Evolutionary conservation across 1,140 invertebrate genomes (phyloP).

Genomic region (Neodiprion pinetum): DNA sequence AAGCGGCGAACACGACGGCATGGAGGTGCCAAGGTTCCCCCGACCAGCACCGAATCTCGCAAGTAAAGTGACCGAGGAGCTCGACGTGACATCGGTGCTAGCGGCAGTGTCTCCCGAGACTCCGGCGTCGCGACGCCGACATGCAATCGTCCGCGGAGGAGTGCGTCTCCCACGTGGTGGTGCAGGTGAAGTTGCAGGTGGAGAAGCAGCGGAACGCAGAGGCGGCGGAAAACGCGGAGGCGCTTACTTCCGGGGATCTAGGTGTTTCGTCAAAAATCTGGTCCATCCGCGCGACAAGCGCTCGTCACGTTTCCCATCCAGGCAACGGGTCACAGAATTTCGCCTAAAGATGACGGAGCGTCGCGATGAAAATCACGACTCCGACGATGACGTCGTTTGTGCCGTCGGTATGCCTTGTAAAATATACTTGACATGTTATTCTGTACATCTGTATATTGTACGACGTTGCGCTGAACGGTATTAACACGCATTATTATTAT

Average conservation of each 20-base stretch:
- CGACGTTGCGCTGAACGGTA: too few relatives aligned
- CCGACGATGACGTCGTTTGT: conserved; percentile 42
- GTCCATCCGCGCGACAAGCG: conserved; percentile 35
- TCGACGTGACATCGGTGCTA: background rate
- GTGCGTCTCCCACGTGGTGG: background rate
- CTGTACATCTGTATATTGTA: too few relatives aligned
- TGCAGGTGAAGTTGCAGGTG: background rate
- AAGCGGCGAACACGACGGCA: background rate
- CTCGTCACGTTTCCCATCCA: background rate
- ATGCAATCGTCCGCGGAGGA: background rate
- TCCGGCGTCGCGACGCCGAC: background rate
- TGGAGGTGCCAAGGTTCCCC: conserved; percentile 3
- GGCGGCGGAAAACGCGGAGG: background rate
- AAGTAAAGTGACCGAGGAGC: background rate
- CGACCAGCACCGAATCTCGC: background rate
- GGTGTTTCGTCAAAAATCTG: conserved; percentile 30
- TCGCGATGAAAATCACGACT: conserved; percentile 27
- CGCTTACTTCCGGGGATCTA: background rate
- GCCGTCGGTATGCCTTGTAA: conserved; percentile 33
- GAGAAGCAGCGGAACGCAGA: background rate
- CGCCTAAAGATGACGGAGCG: conserved; percentile 40
- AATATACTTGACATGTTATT: too few relatives aligned
- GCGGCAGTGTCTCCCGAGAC: background rate
- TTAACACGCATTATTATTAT: too few relatives aligned
- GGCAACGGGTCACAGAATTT: conserved; percentile 43